These are phyloP conservation scores for Sitobion miscanthi DNA, from an alignment of 1,140 invertebrate genomes.

Conservation along the genomic window DNA sequence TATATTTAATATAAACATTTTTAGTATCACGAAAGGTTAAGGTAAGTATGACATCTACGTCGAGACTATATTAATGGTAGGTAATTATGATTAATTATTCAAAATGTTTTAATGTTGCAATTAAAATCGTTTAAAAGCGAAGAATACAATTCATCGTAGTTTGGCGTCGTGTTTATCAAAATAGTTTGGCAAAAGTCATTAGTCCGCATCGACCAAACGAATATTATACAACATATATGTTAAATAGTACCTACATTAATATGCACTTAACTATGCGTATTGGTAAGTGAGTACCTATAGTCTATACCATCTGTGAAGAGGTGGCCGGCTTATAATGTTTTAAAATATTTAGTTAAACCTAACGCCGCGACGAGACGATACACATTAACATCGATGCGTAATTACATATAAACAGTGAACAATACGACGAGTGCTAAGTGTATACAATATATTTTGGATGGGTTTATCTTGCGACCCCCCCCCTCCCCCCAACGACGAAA, in stretches of 20 bases:
- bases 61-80: background rate
- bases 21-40: background rate
- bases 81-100: background rate
- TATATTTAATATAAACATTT: background rate
- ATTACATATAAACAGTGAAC: background rate
- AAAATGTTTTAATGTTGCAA: conserved; percentile 3
- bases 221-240: background rate
- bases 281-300: background rate
- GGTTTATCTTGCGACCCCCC: background rate
- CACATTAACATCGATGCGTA: background rate
- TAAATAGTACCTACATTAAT: background rate
- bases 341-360: background rate
- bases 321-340: background rate
- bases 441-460: background rate
- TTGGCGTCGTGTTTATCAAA: background rate
- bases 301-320: background rate
- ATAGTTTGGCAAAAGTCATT: background rate
- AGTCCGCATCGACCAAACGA: background rate
- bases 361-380: background rate
- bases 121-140: background rate
- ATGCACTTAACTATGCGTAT: background rate
- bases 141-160: background rate
- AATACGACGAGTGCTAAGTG: background rate
- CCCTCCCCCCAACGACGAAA: too few species aligned
- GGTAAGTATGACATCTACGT: background rate